Percentiles rank a stretch among this genome's conserved stretches.
These are phyloP conservation scores for Vanessa atalanta DNA, from an alignment of 1,140 invertebrate species.

Conservation along the genomic window DNA sequence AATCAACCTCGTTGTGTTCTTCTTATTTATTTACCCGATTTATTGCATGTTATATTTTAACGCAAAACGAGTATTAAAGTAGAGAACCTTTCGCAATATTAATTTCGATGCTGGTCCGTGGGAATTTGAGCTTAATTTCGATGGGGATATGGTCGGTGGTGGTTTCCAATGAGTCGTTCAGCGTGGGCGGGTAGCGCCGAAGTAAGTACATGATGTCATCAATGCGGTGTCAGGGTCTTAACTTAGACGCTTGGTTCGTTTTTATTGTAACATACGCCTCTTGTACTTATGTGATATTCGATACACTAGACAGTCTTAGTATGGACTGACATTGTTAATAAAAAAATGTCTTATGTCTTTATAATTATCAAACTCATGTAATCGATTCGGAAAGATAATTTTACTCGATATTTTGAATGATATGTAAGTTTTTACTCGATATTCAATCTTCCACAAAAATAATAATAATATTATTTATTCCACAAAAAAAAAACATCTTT, in stretches of 20 bases:
- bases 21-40: not conserved
- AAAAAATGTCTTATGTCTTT: too few species aligned
- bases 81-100: slow-evolving; percentile 7
- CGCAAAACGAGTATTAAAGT: slow-evolving; percentile 9
- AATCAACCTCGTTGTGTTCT: slow-evolving; percentile 1
- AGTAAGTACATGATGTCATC: slow-evolving; percentile 33
- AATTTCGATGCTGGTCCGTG: not conserved
- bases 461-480: too few species aligned
- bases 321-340: not conserved
- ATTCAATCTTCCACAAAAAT: too few species aligned
- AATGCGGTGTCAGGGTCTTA: slow-evolving; percentile 19
- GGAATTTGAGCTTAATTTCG: not conserved
- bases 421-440: too few species aligned
- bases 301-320: not conserved
- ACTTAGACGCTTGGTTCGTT: slow-evolving; percentile 20
- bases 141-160: not conserved
- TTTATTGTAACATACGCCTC: slow-evolving; percentile 15
- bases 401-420: too few species aligned
- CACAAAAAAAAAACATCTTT: too few species aligned
- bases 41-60: not conserved
- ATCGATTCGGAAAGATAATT: not conserved
- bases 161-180: not conserved
- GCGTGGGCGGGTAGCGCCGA: slow-evolving; percentile 26
- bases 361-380: too few species aligned
- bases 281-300: slow-evolving; percentile 10